A percentile compares a stretch with the other conserved stretches of the same genome.
Evolutionary conservation across 2,113 vertebrate species (phyloP).

Genomic region (Rhineura floridana): DNA sequence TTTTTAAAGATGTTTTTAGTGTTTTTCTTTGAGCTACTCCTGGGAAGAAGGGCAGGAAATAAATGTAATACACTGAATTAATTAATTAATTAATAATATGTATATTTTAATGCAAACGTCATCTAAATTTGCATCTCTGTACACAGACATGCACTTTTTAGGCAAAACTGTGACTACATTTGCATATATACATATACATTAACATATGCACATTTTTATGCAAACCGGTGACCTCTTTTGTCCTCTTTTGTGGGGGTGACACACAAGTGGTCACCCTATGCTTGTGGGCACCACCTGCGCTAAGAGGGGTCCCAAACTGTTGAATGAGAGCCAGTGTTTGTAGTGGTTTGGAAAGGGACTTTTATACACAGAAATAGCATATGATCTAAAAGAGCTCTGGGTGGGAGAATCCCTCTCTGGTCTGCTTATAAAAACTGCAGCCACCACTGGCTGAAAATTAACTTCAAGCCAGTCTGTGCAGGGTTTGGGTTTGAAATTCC

Average conservation of each 20-base stretch:
- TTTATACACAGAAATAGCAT: neutral
- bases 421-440: neutral
- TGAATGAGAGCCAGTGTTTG: neutral
- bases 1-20: too few species aligned
- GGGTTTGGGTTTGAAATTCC: constrained; percentile 13
- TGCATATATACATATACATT: too few species aligned
- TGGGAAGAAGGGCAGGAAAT: too few species aligned
- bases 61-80: too few species aligned
- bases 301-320: neutral
- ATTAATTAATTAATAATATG: too few species aligned
- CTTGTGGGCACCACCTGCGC: neutral
- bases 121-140: too few species aligned
- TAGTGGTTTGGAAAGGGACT: neutral
- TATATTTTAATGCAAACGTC: too few species aligned
- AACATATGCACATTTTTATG: too few species aligned
- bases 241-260: neutral
- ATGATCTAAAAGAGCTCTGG: neutral
- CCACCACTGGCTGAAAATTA: neutral
- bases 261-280: neutral
- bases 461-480: neutral
- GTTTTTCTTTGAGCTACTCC: too few species aligned
- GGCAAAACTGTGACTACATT: too few species aligned
- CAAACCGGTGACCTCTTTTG: too few species aligned
- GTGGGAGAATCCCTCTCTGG: neutral
- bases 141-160: too few species aligned